Percentiles rank a stretch among this genome's conserved stretches.
Conservation (phyloP, 2,113 vertebrate genomes). For the Mola mola region DNA sequence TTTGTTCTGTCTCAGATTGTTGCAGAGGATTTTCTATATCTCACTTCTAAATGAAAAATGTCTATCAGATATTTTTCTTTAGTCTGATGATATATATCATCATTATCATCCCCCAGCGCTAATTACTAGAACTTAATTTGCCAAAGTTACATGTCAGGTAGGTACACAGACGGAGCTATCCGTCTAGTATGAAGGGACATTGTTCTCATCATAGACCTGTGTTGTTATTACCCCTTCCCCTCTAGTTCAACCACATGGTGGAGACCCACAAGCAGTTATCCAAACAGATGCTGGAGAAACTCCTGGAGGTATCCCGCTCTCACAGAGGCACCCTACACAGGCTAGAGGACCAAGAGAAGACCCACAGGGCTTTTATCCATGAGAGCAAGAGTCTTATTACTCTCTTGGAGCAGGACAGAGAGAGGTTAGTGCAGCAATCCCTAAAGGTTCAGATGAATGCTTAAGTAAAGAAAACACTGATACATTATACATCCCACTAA, state of each 20-base stretch:
- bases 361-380: constrained; percentile 83
- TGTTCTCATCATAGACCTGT: neutral
- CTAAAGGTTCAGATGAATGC: constrained; percentile 9
- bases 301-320: constrained; percentile 84
- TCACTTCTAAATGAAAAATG: no score
- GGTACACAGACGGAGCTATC: neutral
- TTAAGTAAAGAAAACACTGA: constrained; percentile 28
- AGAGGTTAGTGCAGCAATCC: constrained; percentile 82
- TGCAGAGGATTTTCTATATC: no score
- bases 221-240: neutral
- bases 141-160: no score
- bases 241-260: constrained; percentile 86
- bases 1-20: no score
- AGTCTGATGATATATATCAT: no score
- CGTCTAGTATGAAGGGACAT: neutral
- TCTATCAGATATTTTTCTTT: no score
- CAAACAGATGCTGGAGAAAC: constrained; percentile 83
- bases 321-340: constrained; percentile 81
- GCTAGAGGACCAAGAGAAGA: constrained; percentile 87
- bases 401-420: constrained; percentile 87
- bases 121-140: no score
- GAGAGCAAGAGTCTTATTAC: constrained; percentile 85
- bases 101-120: no score
- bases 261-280: constrained; percentile 84
- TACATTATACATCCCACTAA: constrained; percentile 32